A percentile compares a stretch with the other conserved stretches of the same genome.
phyloP scores from a whole-genome alignment of 2,888 invertebrate species.

The Automeris io region DNA sequence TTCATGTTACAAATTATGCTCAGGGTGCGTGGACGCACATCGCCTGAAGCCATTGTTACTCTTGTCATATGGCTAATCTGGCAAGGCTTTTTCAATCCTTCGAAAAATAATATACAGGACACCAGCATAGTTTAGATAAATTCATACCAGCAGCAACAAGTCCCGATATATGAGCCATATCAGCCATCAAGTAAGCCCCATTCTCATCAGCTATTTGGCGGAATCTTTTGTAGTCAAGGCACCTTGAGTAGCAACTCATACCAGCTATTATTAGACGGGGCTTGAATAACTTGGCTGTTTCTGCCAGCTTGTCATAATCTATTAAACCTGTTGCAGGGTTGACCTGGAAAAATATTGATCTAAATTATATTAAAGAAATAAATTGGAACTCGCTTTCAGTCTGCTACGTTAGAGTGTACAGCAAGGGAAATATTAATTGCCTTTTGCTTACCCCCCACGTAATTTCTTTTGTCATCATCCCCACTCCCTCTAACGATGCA shows the following conservation, averaged over 20 bases:
- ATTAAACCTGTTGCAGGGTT: constrained; percentile 89
- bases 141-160: constrained; percentile 87
- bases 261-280: constrained; percentile 97
- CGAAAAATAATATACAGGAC: too few species aligned
- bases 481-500: too few species aligned
- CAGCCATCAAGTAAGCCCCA: constrained; percentile 92
- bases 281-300: constrained; percentile 90
- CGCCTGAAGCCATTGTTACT: too few species aligned
- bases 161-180: constrained; percentile 98
- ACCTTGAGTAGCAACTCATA: constrained; percentile 94
- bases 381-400: not conserved
- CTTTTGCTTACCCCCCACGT: too few species aligned
- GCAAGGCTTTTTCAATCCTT: too few species aligned
- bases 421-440: too few species aligned
- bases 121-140: too few species aligned
- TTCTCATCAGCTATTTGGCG: constrained; percentile 88
- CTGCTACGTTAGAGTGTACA: too few species aligned
- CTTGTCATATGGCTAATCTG: too few species aligned
- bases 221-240: constrained; percentile 94
- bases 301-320: constrained; percentile 92
- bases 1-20: too few species aligned
- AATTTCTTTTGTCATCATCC: too few species aligned
- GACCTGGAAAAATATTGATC: constrained; percentile 51
- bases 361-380: not conserved
- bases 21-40: too few species aligned